Conservation (phyloP, 2,888 invertebrate genomes). For the Entomobrya proxima region DNA sequence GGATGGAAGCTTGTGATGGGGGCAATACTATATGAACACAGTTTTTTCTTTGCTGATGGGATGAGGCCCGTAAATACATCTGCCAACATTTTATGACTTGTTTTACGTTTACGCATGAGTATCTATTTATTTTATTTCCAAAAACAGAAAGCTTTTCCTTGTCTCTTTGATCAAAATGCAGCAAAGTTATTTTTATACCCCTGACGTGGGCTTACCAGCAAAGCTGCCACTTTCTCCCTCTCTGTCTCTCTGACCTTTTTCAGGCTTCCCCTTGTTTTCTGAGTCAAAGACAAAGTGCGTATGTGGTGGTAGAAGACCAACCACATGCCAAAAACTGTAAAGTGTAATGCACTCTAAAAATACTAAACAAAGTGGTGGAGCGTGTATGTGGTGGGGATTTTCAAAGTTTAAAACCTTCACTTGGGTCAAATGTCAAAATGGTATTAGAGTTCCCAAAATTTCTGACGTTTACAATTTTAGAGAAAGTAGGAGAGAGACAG, state of each 20-base stretch:
- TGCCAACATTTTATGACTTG: not conserved
- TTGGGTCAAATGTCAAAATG: constrained; percentile 10
- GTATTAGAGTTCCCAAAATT: not conserved
- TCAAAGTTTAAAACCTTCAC: not conserved
- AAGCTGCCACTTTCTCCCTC: not conserved
- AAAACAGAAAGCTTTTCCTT: not conserved
- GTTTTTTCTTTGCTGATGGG: too few species aligned
- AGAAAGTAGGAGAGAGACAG: not conserved
- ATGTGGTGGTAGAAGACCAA: not conserved
- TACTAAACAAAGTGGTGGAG: too few species aligned
- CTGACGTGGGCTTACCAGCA: too few species aligned
- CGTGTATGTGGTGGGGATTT: not conserved
- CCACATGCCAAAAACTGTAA: not conserved
- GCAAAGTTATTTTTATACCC: not conserved
- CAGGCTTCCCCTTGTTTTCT: not conserved
- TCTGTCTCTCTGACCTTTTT: not conserved
- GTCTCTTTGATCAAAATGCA: constrained; percentile 20
- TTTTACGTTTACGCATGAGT: constrained; percentile 3
- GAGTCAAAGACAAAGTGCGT: not conserved
- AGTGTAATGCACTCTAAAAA: too few species aligned
- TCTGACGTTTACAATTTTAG: not conserved
- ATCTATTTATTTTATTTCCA: constrained; percentile 3
- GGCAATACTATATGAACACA: too few species aligned
- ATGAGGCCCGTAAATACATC: not conserved
- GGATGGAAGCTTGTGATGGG: not conserved